These are phyloP conservation scores for Merops nubicus DNA, from an alignment of 2,113 vertebrate genomes.

Conservation along the genomic window DNA sequence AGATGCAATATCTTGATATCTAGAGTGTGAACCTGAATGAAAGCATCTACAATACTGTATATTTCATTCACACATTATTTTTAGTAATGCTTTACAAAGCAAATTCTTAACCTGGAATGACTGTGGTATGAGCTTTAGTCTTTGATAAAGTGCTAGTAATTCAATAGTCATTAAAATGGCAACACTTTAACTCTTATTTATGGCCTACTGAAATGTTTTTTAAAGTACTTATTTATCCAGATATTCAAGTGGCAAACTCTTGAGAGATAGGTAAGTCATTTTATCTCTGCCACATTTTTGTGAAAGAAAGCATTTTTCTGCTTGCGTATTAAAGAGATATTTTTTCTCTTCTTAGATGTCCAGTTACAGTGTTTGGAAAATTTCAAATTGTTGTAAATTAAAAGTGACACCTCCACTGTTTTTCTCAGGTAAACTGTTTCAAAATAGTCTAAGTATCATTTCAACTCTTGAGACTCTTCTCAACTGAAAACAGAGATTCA, in stretches of 20 bases:
- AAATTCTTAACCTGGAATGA: neutral
- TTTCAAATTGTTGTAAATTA: neutral
- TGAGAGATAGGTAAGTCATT: neutral
- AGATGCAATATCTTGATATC: neutral
- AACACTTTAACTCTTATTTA: neutral
- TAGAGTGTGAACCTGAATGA: neutral
- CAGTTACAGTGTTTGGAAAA: neutral
- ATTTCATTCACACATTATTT: neutral
- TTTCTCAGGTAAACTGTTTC: neutral
- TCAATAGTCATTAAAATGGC: neutral
- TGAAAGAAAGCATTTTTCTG: neutral
- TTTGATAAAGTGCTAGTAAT: neutral
- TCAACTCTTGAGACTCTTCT: neutral
- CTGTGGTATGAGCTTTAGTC: neutral
- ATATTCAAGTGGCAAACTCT: neutral
- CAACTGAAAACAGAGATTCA: neutral
- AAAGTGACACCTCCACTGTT: neutral
- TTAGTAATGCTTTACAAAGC: neutral
- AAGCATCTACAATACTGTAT: neutral
- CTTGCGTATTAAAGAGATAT: neutral
- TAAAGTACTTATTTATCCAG: neutral
- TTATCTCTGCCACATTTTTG: neutral
- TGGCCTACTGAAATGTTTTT: neutral
- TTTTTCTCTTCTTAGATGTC: neutral
- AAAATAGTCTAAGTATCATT: neutral